These are phyloP conservation scores for Liposcelis brunnea DNA, from an alignment of 2,888 invertebrate species.

Conservation along the genomic window DNA sequence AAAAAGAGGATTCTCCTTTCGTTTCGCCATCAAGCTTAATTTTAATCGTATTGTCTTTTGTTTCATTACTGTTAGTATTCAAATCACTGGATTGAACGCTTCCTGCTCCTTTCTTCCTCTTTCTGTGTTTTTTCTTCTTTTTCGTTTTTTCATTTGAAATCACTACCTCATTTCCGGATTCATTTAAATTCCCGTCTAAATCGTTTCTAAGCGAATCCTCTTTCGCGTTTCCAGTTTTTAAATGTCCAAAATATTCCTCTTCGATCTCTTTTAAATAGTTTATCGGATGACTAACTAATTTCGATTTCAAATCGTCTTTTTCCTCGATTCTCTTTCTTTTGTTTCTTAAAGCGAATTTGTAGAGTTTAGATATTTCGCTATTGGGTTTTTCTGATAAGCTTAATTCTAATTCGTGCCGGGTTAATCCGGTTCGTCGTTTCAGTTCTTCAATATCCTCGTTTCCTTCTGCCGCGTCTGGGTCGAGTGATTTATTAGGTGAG, in stretches of 20 bases:
- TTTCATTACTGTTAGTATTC: not conserved
- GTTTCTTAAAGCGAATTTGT: constrained; percentile 6
- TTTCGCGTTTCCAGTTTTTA: not conserved
- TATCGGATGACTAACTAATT: constrained; percentile 1
- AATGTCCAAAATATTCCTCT: not conserved
- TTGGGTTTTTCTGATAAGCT: not conserved
- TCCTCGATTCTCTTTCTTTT: no score
- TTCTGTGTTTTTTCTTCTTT: not conserved
- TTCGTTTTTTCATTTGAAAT: not conserved
- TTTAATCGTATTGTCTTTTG: not conserved
- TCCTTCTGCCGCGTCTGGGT: not conserved
- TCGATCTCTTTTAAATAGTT: constrained; percentile 5
- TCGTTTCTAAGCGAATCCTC: not conserved
- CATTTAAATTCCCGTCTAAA: no score
- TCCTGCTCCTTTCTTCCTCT: not conserved
- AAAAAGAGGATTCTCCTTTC: not conserved
- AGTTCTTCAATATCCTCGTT: not conserved
- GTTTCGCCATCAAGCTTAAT: not conserved
- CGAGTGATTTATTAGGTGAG: no score
- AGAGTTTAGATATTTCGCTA: not conserved
- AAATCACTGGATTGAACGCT: not conserved
- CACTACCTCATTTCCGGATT: not conserved
- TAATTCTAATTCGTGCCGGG: not conserved
- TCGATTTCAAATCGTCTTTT: not conserved
- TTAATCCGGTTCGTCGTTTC: not conserved